phyloP scores from a whole-genome alignment of 2,888 invertebrate genomes.

The Melieria picta region DNA sequence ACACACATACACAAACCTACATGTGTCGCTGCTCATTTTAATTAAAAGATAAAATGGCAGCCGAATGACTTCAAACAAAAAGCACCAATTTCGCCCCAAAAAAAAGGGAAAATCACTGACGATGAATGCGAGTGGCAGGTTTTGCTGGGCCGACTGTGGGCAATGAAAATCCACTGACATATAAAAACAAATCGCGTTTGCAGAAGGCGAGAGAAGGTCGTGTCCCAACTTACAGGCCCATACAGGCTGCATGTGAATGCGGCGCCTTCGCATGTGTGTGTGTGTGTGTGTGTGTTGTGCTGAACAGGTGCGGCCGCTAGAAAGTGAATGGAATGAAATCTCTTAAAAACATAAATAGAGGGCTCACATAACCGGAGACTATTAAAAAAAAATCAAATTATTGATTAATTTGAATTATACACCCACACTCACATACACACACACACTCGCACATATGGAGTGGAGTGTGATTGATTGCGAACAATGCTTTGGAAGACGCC shows the following conservation, averaged over 20 bases:
- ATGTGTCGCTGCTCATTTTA: constrained; percentile 24
- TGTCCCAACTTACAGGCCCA: too few species aligned
- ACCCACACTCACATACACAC: not conserved
- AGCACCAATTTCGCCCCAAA: not conserved
- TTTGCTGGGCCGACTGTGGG: not conserved
- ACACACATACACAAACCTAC: not conserved
- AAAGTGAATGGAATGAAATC: not conserved
- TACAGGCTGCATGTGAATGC: too few species aligned
- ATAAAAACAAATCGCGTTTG: not conserved
- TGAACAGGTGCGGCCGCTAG: not conserved
- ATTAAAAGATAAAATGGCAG: constrained; percentile 29
- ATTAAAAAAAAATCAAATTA: not conserved
- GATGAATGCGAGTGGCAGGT: constrained; percentile 8
- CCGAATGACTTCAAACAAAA: constrained; percentile 22
- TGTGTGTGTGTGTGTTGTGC: not conserved
- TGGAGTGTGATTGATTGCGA: not conserved
- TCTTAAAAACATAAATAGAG: not conserved
- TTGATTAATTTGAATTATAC: not conserved
- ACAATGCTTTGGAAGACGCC: not conserved
- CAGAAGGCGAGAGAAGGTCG: too few species aligned
- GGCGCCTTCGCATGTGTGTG: not conserved
- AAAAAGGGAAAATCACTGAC: too few species aligned
- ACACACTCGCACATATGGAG: not conserved
- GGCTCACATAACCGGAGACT: too few species aligned
- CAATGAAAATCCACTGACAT: constrained; percentile 7